Conservation (phyloP, 2,113 vertebrate genomes). For the Coryphaenoides rupestris region DNA sequence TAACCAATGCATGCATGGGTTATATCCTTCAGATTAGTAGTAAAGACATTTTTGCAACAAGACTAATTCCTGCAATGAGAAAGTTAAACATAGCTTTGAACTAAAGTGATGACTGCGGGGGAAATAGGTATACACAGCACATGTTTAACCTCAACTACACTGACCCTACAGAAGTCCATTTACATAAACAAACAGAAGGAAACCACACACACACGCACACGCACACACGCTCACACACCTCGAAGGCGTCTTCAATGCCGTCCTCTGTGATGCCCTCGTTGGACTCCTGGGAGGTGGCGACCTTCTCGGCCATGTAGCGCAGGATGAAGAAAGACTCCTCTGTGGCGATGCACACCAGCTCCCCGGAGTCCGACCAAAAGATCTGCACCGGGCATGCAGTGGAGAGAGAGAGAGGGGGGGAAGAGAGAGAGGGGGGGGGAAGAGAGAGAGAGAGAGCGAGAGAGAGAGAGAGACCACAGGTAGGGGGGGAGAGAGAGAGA, state of each 20-base stretch:
- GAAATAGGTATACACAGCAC: no score
- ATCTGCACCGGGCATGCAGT: constrained; percentile 74
- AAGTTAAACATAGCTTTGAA: no score
- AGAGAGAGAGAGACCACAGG: neutral
- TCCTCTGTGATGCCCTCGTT: constrained; percentile 96
- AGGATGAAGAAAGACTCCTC: constrained; percentile 99
- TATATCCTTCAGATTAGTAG: no score
- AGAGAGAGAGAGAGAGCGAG: neutral
- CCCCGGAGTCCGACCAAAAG: constrained; percentile 98
- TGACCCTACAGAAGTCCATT: neutral
- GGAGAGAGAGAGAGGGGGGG: neutral
- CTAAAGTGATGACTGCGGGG: no score
- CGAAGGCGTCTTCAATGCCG: constrained; percentile 97
- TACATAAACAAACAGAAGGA: neutral
- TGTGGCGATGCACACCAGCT: constrained; percentile 97
- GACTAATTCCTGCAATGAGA: no score
- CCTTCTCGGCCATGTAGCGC: constrained; percentile 93
- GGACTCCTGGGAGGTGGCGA: constrained; percentile 90
- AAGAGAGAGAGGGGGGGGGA: neutral
- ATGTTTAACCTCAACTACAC: no score
- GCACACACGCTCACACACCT: constrained; percentile 66
- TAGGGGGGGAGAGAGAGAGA: no score
- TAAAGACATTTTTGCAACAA: no score
- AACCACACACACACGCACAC: neutral
- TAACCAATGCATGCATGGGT: no score